These are phyloP conservation scores for Atta cephalotes DNA, from an alignment of 1,140 invertebrate genomes.

Conservation along the genomic window DNA sequence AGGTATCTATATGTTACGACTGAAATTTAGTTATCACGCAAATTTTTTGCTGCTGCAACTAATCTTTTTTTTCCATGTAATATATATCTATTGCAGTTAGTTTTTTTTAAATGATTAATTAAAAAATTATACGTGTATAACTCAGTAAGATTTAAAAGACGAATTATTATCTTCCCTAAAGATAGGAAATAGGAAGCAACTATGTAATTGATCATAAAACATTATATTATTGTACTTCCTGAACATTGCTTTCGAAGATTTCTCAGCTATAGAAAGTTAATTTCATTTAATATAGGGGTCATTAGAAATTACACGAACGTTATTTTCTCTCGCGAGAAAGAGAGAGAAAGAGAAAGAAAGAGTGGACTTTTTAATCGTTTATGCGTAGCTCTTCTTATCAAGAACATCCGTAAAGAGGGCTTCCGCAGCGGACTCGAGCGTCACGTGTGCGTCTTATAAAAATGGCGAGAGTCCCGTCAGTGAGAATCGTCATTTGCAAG, in stretches of 20 bases:
- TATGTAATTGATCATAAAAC: conserved; percentile 16
- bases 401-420: background rate
- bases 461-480: conserved; percentile 22
- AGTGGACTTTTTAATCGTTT: conserved; percentile 1
- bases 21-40: no score
- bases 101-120: background rate
- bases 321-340: no score
- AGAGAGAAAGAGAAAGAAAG: background rate
- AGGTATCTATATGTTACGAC: no score
- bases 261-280: conserved; percentile 31
- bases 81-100: background rate
- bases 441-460: conserved; percentile 41
- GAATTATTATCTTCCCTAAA: background rate
- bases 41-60: no score
- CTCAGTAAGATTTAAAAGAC: background rate
- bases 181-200: conserved; percentile 15
- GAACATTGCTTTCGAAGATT: conserved; percentile 6
- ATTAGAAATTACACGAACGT: conserved; percentile 31
- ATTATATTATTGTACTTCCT: conserved; percentile 27
- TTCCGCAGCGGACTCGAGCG: background rate
- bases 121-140: background rate
- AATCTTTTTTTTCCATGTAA: background rate
- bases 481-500: conserved; percentile 71
- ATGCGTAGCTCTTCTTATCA: background rate
- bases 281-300: conserved; percentile 9